These are phyloP conservation scores for Kryptolebias ocellatus DNA, from an alignment of 2,797 vertebrate species.

Conservation along the genomic window DNA sequence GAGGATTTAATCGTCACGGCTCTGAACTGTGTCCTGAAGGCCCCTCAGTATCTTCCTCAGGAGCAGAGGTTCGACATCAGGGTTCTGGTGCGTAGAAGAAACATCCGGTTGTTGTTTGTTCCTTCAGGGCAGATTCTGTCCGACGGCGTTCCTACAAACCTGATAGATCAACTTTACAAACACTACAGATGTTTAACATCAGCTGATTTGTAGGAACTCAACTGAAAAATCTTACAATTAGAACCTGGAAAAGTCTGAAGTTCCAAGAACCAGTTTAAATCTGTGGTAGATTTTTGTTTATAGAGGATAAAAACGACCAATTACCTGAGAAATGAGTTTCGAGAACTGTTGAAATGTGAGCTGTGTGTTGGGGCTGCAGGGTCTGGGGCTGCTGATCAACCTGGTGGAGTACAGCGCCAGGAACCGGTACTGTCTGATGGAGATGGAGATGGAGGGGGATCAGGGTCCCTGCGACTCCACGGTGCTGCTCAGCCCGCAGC, in stretches of 20 bases:
- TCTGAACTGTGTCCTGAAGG: constrained; percentile 94
- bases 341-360: too few relatives aligned
- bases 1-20: constrained; percentile 91
- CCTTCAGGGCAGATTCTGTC: too few relatives aligned
- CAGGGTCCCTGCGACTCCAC: constrained; percentile 86
- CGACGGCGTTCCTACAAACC: too few relatives aligned
- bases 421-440: constrained; percentile 93
- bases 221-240: too few relatives aligned
- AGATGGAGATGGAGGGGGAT: constrained; percentile 90
- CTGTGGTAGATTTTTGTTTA: too few relatives aligned
- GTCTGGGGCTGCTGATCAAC: constrained; percentile 95
- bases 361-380: constrained; percentile 74
- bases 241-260: too few relatives aligned
- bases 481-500: constrained; percentile 76
- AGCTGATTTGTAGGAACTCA: too few relatives aligned
- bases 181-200: too few relatives aligned
- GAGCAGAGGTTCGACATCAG: constrained; percentile 97
- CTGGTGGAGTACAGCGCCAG: constrained; percentile 97
- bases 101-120: rapidly evolving
- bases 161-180: too few relatives aligned
- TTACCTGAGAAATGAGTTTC: too few relatives aligned
- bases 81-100: constrained; percentile 85
- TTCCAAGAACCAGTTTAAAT: too few relatives aligned
- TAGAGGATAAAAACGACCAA: too few relatives aligned
- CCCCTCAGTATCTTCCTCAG: constrained; percentile 94